Evolutionary conservation across 2,888 invertebrate species (phyloP).

Genomic region (Caradrina clavipalpis): DNA sequence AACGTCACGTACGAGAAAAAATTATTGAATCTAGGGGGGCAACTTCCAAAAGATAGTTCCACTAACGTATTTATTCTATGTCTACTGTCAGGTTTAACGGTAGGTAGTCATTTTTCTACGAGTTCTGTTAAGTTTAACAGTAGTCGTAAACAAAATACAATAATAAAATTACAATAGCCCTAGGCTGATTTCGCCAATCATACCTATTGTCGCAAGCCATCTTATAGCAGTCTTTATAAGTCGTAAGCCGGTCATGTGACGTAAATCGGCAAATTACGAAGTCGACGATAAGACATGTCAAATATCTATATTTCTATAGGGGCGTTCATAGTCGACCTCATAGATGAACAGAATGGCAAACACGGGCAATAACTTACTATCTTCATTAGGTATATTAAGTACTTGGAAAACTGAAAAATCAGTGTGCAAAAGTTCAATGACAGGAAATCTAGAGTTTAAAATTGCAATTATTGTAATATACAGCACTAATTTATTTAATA

Average conservation of each 20-base stretch:
- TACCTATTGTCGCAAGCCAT: conserved; percentile 28
- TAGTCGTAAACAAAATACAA: conserved; percentile 38
- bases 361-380: conserved; percentile 9
- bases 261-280: conserved; percentile 51
- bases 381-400: neutral
- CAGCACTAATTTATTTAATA: too few species aligned
- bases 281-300: conserved; percentile 38
- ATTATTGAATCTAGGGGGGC: too few species aligned
- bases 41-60: too few species aligned
- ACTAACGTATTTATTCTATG: too few species aligned
- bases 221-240: conserved; percentile 37
- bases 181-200: conserved; percentile 39
- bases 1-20: too few species aligned
- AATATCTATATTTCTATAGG: conserved; percentile 47
- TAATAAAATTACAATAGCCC: conserved; percentile 37
- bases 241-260: conserved; percentile 46
- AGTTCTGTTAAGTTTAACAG: neutral
- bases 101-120: too few species aligned
- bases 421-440: conserved; percentile 34
- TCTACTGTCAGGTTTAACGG: neutral
- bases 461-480: conserved; percentile 7
- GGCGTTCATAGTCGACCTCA: conserved; percentile 15
- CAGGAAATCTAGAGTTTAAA: conserved; percentile 52
- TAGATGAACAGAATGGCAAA: conserved; percentile 28
- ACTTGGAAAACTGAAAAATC: neutral